phyloP scores from a whole-genome alignment of 2,113 vertebrate species.

The Apteryx owenii region DNA sequence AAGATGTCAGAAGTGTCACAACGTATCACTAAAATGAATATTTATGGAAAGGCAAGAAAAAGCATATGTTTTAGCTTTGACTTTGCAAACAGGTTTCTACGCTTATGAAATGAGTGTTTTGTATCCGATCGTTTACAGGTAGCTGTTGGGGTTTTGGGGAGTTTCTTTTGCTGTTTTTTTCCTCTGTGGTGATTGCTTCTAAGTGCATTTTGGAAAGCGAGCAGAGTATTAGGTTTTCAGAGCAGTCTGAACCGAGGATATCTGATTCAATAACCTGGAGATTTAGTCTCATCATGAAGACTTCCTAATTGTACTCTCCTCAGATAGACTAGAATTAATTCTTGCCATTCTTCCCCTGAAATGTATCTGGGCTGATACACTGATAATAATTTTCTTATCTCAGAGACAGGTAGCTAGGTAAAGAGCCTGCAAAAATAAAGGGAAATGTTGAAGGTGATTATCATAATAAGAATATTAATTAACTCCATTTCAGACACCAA shows the following conservation, averaged over 20 bases:
- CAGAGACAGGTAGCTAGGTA: background rate
- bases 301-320: slow-evolving; percentile 41
- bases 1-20: background rate
- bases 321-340: slow-evolving; percentile 48
- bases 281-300: slow-evolving; percentile 44
- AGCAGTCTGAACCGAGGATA: background rate
- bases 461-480: slow-evolving; percentile 64
- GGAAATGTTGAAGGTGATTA: slow-evolving; percentile 50
- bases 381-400: slow-evolving; percentile 59
- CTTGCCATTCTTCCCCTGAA: slow-evolving; percentile 48
- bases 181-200: background rate
- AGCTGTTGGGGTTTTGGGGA: no score
- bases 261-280: slow-evolving; percentile 30
- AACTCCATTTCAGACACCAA: slow-evolving; percentile 17
- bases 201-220: background rate
- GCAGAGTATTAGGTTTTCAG: background rate
- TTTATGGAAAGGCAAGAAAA: background rate
- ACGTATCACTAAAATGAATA: background rate
- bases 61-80: background rate
- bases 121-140: background rate
- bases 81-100: background rate
- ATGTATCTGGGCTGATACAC: slow-evolving; percentile 44
- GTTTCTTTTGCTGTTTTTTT: background rate
- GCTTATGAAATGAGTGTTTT: background rate
- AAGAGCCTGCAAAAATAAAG: slow-evolving; percentile 25